Evolutionary conservation across 2,797 vertebrate species (phyloP).

Genomic region (Lepilemur septentrionalis): DNA sequence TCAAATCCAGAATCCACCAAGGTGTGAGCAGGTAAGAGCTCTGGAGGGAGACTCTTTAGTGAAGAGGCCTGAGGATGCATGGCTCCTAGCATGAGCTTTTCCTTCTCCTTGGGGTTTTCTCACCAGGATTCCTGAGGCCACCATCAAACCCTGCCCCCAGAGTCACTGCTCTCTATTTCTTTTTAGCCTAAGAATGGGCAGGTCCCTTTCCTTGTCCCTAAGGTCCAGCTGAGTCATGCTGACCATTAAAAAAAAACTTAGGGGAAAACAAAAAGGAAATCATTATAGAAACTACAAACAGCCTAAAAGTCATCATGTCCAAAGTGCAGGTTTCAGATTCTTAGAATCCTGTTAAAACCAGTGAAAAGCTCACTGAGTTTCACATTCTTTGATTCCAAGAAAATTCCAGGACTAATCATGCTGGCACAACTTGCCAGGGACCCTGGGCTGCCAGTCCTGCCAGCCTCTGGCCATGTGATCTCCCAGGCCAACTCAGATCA

Average conservation of each 20-base stretch:
- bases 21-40: not conserved
- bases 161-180: not conserved
- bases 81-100: not conserved
- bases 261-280: slow-evolving; percentile 57
- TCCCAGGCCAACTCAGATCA: not conserved
- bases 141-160: not conserved
- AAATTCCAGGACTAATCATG: slow-evolving; percentile 2
- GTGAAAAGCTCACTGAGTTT: not conserved
- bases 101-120: not conserved
- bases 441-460: not conserved
- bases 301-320: not conserved
- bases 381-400: slow-evolving; percentile 34
- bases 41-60: not conserved
- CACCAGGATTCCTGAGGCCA: not conserved
- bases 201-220: not conserved
- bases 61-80: not conserved
- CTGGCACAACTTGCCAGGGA: not conserved
- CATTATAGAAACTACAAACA: slow-evolving; percentile 61
- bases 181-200: not conserved
- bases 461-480: not conserved
- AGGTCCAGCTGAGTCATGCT: slow-evolving; percentile 31
- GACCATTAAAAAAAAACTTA: slow-evolving; percentile 18
- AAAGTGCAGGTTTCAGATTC: slow-evolving; percentile 55
- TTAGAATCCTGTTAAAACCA: slow-evolving; percentile 56
- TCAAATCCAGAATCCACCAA: not conserved